Percentiles rank a stretch among this genome's conserved stretches.
Evolutionary conservation across 1,140 invertebrate species (phyloP).

Genomic region (Trissolcus basalis): DNA sequence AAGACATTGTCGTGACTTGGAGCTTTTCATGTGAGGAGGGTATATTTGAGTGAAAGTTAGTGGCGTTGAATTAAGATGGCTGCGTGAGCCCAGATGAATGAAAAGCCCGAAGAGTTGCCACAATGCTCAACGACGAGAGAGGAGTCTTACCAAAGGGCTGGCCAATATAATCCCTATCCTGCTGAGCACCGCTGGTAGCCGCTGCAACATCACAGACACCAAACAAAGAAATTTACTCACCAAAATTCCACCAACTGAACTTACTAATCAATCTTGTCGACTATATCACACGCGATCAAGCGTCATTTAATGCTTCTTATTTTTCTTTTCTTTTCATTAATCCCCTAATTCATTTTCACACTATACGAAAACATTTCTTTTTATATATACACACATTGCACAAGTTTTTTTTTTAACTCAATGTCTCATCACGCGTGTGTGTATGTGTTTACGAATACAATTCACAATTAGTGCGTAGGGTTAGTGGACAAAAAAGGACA

Average conservation of each 20-base stretch:
- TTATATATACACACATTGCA: constrained; percentile 7
- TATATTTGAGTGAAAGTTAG: constrained; percentile 3
- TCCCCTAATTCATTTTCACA: no score
- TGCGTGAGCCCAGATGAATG: not conserved
- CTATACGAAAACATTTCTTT: no score
- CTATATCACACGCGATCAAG: no score
- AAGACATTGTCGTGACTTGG: constrained; percentile 31
- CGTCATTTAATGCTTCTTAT: no score
- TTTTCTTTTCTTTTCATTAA: no score
- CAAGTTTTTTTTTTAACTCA: not conserved
- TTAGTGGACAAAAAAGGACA: constrained; percentile 41
- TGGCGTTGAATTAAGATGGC: not conserved
- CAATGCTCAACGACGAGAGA: constrained; percentile 58
- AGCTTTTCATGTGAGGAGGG: constrained; percentile 31
- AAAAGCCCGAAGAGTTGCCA: constrained; percentile 60
- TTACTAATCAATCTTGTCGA: constrained; percentile 65
- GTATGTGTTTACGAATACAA: constrained; percentile 36
- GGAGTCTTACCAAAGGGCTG: constrained; percentile 92
- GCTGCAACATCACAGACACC: constrained; percentile 84
- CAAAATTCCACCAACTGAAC: constrained; percentile 74
- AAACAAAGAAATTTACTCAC: constrained; percentile 77
- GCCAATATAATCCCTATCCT: constrained; percentile 94
- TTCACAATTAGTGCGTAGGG: constrained; percentile 48
- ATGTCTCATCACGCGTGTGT: constrained; percentile 11
- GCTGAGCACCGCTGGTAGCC: constrained; percentile 92